Conservation (phyloP, 2,797 vertebrate genomes). For the Sphenodon punctatus region DNA sequence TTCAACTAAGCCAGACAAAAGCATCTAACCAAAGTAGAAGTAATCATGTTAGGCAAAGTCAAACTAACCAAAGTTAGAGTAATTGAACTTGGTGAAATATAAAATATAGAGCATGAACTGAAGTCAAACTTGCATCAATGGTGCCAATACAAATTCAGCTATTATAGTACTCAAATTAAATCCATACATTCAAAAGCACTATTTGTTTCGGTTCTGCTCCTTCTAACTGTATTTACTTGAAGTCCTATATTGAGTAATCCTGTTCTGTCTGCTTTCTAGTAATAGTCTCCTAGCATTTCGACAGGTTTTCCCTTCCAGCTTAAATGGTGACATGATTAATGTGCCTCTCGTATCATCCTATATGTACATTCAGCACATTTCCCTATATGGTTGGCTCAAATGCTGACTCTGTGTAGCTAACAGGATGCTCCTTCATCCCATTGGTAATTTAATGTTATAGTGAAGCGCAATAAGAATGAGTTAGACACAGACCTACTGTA, state of each 20-base stretch:
- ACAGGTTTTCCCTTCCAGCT: not conserved
- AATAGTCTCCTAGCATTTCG: not conserved
- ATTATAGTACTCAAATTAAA: no score
- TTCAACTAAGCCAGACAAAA: no score
- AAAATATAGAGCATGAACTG: no score
- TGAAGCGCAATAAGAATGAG: not conserved
- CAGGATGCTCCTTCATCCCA: no score
- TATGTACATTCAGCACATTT: not conserved
- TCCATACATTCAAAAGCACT: no score
- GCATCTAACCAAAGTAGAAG: no score
- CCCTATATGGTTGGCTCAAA: not conserved
- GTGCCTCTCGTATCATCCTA: not conserved
- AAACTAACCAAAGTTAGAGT: no score
- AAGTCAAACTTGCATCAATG: no score
- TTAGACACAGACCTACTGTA: not conserved
- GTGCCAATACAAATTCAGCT: no score
- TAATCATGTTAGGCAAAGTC: no score
- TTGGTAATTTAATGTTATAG: not conserved
- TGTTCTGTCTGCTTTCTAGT: not conserved
- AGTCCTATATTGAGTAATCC: not conserved
- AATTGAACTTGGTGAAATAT: no score
- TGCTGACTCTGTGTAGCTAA: not conserved
- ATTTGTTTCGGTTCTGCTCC: no score
- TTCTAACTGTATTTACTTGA: not conserved
- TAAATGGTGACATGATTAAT: not conserved